Conservation (phyloP, 2,797 vertebrate genomes). For the Protonibea diacanthus region DNA sequence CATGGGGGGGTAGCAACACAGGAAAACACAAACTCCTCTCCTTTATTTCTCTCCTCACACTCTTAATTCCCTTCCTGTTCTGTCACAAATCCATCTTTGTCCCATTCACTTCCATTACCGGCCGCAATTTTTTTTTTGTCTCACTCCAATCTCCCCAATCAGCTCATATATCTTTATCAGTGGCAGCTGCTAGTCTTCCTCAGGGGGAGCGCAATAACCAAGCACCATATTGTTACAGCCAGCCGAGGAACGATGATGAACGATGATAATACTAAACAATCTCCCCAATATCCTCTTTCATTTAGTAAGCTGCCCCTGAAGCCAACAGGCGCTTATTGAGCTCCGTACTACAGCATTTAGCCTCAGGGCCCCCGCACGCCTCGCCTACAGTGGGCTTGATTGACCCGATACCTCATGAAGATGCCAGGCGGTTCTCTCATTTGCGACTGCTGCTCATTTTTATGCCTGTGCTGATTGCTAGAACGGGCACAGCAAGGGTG, state of each 20-base stretch:
- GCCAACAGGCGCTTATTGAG: constrained; percentile 54
- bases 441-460: constrained; percentile 29
- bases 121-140: constrained; percentile 25
- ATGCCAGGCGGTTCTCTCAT: constrained; percentile 44
- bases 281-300: constrained; percentile 72
- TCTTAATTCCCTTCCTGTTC: not conserved
- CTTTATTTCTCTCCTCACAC: not conserved
- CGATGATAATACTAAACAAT: constrained; percentile 62
- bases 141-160: constrained; percentile 35
- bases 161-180: constrained; percentile 58
- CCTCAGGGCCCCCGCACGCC: constrained; percentile 17
- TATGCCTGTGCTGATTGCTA: constrained; percentile 23
- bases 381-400: constrained; percentile 49
- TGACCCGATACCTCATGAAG: constrained; percentile 51
- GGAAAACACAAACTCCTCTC: constrained; percentile 5
- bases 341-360: constrained; percentile 41
- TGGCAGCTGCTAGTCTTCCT: constrained; percentile 66
- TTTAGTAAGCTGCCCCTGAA: constrained; percentile 61
- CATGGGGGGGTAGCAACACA: constrained; percentile 12
- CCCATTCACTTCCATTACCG: constrained; percentile 27
- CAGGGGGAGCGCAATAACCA: constrained; percentile 51
- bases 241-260: constrained; percentile 55
- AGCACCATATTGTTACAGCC: constrained; percentile 45
- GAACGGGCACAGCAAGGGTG: not conserved
- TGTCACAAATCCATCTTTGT: constrained; percentile 23